Evolutionary conservation across 2,888 invertebrate species (phyloP).

Genomic region (Lypha dubia): DNA sequence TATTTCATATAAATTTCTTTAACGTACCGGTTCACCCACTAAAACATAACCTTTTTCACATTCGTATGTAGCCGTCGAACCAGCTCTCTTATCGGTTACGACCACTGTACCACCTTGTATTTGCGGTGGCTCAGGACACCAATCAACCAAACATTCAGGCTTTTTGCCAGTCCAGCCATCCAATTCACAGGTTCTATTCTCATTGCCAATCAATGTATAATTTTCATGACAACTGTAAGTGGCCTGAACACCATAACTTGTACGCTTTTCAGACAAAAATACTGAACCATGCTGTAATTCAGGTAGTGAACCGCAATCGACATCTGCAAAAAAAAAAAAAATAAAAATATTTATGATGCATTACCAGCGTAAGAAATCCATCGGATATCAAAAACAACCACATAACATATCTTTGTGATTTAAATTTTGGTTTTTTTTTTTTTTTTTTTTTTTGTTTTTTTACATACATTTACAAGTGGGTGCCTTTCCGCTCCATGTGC

Average conservation of each 20-base stretch:
- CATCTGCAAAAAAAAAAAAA: conserved; percentile 85
- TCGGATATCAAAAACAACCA: conserved; percentile 15
- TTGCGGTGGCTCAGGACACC: conserved; percentile 93
- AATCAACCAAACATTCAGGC: conserved; percentile 92
- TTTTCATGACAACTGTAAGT: conserved; percentile 92
- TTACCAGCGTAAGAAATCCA: conserved; percentile 9
- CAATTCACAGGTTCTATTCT: conserved; percentile 88
- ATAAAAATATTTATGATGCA: conserved; percentile 16
- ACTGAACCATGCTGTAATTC: conserved; percentile 90
- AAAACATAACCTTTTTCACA: conserved; percentile 93
- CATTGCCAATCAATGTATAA: conserved; percentile 91
- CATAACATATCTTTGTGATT: background rate
- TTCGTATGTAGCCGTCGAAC: conserved; percentile 91
- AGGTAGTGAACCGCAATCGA: conserved; percentile 90
- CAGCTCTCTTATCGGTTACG: conserved; percentile 89
- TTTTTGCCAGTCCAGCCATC: conserved; percentile 91
- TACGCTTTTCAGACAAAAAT: conserved; percentile 87
- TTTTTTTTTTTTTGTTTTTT: too few species aligned
- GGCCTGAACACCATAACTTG: conserved; percentile 91
- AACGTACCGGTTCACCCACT: conserved; percentile 90
- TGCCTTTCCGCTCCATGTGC: conserved; percentile 92
- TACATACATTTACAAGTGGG: conserved; percentile 94
- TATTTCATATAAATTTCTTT: background rate
- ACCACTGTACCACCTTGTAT: conserved; percentile 90
- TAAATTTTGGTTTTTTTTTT: too few species aligned